A percentile compares a stretch with the other conserved stretches of the same genome.
Conservation (phyloP, 2,113 vertebrate species). For the Caloenas nicobarica region DNA sequence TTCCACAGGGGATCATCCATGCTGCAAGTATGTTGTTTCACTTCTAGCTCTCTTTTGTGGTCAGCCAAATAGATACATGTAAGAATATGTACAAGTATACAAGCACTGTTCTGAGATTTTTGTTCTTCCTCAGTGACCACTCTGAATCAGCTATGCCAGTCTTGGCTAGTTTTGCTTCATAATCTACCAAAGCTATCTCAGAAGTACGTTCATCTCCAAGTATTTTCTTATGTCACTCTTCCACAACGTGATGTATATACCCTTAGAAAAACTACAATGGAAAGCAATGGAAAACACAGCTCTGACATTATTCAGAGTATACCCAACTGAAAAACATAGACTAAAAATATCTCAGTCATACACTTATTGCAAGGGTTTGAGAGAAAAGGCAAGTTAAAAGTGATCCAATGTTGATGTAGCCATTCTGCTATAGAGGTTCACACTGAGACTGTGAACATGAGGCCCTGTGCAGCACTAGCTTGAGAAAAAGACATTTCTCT, state of each 20-base stretch:
- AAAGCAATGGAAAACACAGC: background rate
- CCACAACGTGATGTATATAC: background rate
- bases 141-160: background rate
- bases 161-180: background rate
- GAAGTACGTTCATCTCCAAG: background rate
- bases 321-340: background rate
- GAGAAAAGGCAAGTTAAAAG: background rate
- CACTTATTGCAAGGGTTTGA: background rate
- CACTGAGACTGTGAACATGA: background rate
- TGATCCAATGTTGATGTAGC: too few relatives aligned
- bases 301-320: background rate
- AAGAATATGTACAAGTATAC: background rate
- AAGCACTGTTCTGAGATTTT: background rate
- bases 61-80: background rate
- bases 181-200: background rate
- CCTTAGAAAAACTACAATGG: background rate
- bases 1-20: background rate
- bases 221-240: background rate
- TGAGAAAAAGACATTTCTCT: background rate
- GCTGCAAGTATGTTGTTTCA: background rate
- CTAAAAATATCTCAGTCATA: background rate
- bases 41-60: background rate
- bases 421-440: background rate
- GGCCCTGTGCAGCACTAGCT: background rate
- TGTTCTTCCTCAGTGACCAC: fast-evolving